Percentiles rank a stretch among this genome's conserved stretches.
Conservation (phyloP, 92 coral and sea anemone genomes). For the Parazoanthus atlanticus region DNA sequence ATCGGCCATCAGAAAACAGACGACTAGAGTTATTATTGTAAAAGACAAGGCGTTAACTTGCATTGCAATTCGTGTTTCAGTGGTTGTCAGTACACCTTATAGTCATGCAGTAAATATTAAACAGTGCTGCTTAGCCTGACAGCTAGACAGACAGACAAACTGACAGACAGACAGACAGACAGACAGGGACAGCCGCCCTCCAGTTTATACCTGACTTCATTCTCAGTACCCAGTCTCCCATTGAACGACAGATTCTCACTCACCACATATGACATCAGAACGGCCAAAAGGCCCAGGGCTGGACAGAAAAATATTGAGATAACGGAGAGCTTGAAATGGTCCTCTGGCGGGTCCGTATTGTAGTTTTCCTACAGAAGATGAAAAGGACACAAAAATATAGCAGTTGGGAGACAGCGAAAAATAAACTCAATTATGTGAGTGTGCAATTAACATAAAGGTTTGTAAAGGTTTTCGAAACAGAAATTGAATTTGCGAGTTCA, state of each 20-base stretch:
- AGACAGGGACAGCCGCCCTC: too few relatives aligned
- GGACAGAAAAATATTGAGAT: conserved; percentile 21
- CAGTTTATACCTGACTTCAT: too few relatives aligned
- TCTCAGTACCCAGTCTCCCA: not conserved
- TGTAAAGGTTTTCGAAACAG: not conserved
- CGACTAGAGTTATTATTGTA: too few relatives aligned
- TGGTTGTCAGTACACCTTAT: too few relatives aligned
- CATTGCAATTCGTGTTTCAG: too few relatives aligned
- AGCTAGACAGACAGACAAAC: too few relatives aligned
- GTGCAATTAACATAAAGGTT: not conserved
- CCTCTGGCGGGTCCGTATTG: not conserved
- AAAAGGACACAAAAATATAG: not conserved
- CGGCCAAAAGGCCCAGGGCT: not conserved
- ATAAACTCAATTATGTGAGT: not conserved
- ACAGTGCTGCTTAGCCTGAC: too few relatives aligned
- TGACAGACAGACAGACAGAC: too few relatives aligned
- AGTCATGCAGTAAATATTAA: too few relatives aligned
- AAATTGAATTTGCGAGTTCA: not conserved
- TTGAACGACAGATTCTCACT: not conserved
- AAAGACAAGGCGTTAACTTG: too few relatives aligned
- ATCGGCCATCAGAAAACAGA: too few relatives aligned
- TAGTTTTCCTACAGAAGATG: not conserved
- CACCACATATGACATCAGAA: conserved; percentile 4
- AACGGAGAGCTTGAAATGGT: not conserved
- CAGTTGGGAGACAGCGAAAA: too few relatives aligned